Evolutionary conservation across 2,797 vertebrate genomes (phyloP), one percentile per base, ranked within the genome.

Genomic region (Chaunax sp.): DNA sequence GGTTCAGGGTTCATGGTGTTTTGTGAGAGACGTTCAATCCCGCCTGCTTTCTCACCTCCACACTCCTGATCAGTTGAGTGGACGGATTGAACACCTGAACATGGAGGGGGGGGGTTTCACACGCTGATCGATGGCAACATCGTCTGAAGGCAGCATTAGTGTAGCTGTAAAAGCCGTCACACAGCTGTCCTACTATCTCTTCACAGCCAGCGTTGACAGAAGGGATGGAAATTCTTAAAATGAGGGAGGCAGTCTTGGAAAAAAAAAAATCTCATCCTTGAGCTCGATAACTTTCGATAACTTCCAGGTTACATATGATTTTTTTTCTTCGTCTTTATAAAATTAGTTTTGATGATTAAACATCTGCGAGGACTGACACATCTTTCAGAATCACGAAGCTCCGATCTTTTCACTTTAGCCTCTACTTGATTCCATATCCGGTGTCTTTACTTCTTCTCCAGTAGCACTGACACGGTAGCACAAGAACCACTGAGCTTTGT

Each of bases 381-480:
- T 9, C 5, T 30, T 30, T 30, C 5, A 30, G 9, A 30, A 30
- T 60, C 53, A 50, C n/a, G n/a, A n/a, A n/a, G n/a, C n/a, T n/a
- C n/a, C n/a, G n/a, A n/a, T n/a, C n/a, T n/a, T n/a, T n/a, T n/a
- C n/a, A n/a, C n/a, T n/a, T n/a, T n/a, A n/a, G n/a, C n/a, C n/a
- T 69, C 40, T 14, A 25, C 45, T 19, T 45, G 33, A 45, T 44
- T 37, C 53, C 33, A 2, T n/a, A 35, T 62, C 53, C 25, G 6
- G 18, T 20, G 1, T 14, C 26, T 55, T 25, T 23, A 18, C 46
- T 6, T 22, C 20, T 51, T 25, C 43, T 64, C 46, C 28, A 46
- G 70, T 55, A 77, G 63, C 67, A 49, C 56, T 70, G 44, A 77
- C 64, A 25, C 13, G 51, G 55, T 64, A 65, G 63, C 71, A 64